Evolutionary conservation across 2,888 invertebrate species (phyloP).

Genomic region (Dastarcus helophoroides): DNA sequence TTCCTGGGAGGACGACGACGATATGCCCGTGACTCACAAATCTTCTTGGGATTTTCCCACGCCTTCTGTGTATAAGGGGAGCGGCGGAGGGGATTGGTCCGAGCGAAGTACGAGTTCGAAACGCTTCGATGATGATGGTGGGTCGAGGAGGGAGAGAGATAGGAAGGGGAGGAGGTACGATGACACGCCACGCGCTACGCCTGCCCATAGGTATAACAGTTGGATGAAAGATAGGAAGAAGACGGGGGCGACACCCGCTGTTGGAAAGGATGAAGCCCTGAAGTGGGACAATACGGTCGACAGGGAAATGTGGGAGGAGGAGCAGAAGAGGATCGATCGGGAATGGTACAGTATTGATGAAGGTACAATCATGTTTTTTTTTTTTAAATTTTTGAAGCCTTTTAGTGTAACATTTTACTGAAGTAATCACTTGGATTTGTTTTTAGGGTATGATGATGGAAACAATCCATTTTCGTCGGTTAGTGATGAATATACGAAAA

Average conservation of each 20-base stretch:
- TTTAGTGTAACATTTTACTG: slow-evolving; percentile 1
- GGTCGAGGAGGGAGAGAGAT: neutral
- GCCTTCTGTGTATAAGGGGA: slow-evolving; percentile 47
- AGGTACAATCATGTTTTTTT: slow-evolving; percentile 33
- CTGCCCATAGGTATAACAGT: slow-evolving; percentile 71
- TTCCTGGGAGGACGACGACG: slow-evolving; percentile 74
- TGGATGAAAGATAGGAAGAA: slow-evolving; percentile 61
- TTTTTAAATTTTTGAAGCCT: neutral
- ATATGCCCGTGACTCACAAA: slow-evolving; percentile 46
- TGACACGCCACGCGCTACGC: slow-evolving; percentile 73
- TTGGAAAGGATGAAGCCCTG: slow-evolving; percentile 41
- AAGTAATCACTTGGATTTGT: slow-evolving; percentile 1
- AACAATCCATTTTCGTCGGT: slow-evolving; percentile 85
- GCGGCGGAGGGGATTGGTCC: slow-evolving; percentile 28
- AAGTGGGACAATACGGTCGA: slow-evolving; percentile 60
- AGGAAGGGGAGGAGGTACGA: slow-evolving; percentile 39
- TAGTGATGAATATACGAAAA: slow-evolving; percentile 84
- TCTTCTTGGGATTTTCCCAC: slow-evolving; percentile 93
- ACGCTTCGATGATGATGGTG: slow-evolving; percentile 31
- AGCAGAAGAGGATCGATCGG: slow-evolving; percentile 80
- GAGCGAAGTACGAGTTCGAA: slow-evolving; percentile 24
- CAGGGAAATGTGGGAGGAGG: slow-evolving; percentile 77
- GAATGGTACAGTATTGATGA: slow-evolving; percentile 98
- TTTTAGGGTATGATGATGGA: slow-evolving; percentile 70
- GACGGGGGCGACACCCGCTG: slow-evolving; percentile 53